A percentile compares a stretch with the other conserved stretches of the same genome.
phyloP scores from a whole-genome alignment of 92 coral and sea anemone species.

The Porites lobata region DNA sequence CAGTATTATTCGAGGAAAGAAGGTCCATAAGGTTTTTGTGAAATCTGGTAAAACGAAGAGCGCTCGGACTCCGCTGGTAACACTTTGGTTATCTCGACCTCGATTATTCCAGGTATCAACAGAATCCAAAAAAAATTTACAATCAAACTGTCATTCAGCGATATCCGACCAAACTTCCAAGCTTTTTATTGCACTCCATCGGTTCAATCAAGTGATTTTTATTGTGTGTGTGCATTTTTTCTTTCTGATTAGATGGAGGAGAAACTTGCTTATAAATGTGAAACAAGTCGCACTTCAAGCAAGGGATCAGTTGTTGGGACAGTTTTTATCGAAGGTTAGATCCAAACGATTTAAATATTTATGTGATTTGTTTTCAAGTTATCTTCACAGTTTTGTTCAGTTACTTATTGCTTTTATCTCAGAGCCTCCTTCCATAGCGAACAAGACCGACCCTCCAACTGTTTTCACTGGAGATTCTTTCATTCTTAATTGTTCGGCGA shows the following conservation, averaged over 20 bases:
- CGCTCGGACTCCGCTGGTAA: too few relatives aligned
- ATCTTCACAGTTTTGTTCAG: too few relatives aligned
- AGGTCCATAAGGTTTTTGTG: too few relatives aligned
- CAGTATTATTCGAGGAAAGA: too few relatives aligned
- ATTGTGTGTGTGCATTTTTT: too few relatives aligned
- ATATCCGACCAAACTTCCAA: too few relatives aligned
- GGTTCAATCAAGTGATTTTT: neutral
- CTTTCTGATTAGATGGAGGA: slow-evolving; percentile 24
- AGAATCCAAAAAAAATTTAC: too few relatives aligned
- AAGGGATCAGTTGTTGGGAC: slow-evolving; percentile 7
- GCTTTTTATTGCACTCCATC: neutral
- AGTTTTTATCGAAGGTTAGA: slow-evolving; percentile 25
- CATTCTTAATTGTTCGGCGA: slow-evolving; percentile 13
- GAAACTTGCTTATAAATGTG: neutral
- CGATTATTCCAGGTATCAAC: too few relatives aligned
- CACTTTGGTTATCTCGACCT: too few relatives aligned
- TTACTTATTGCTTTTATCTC: neutral
- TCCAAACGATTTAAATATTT: neutral
- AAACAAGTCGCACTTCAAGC: neutral
- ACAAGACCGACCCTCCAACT: neutral
- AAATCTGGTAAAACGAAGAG: too few relatives aligned
- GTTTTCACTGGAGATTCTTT: slow-evolving; percentile 23
- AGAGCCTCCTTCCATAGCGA: slow-evolving; percentile 15
- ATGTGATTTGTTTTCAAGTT: neutral
- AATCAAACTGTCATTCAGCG: too few relatives aligned